A percentile compares a stretch with the other conserved stretches of the same genome.
Conservation (phyloP, 2,888 invertebrate species). For the Kuschelorhynchus macadamiae region DNA sequence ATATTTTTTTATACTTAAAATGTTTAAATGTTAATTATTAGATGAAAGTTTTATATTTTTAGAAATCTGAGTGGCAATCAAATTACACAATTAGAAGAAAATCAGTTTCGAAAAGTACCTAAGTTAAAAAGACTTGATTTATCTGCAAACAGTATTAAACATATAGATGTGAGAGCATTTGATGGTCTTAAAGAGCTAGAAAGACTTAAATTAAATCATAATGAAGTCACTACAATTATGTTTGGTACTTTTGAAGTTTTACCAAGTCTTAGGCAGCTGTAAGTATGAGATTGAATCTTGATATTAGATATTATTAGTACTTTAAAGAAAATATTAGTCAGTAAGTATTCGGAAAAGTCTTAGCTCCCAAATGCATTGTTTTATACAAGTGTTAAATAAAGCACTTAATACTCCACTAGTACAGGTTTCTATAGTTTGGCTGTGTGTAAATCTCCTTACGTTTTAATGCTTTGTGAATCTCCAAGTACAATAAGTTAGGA, state of each 20-base stretch:
- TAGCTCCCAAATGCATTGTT: no score
- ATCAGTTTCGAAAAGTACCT: conserved; percentile 82
- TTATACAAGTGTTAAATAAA: no score
- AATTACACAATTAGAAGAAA: conserved; percentile 79
- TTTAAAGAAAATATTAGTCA: no score
- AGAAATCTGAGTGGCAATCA: conserved; percentile 87
- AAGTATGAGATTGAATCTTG: no score
- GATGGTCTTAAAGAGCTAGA: conserved; percentile 78
- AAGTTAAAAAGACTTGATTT: conserved; percentile 80
- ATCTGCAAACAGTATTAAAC: conserved; percentile 79
- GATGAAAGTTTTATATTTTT: conserved; percentile 61
- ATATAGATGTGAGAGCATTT: conserved; percentile 79
- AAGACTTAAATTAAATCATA: conserved; percentile 79
- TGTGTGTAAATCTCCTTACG: no score
- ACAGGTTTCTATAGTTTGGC: no score
- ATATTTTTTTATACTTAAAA: conserved; percentile 24
- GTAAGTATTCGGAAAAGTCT: no score
- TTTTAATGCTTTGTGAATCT: no score
- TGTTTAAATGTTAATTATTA: background rate
- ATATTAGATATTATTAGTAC: no score
- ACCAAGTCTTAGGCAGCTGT: conserved; percentile 81
- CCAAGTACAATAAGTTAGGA: no score
- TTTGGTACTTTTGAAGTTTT: conserved; percentile 81
- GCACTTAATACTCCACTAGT: no score
- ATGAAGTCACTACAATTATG: conserved; percentile 79